Conservation (phyloP, 1,140 invertebrate species). For the Drosophila orena region DNA sequence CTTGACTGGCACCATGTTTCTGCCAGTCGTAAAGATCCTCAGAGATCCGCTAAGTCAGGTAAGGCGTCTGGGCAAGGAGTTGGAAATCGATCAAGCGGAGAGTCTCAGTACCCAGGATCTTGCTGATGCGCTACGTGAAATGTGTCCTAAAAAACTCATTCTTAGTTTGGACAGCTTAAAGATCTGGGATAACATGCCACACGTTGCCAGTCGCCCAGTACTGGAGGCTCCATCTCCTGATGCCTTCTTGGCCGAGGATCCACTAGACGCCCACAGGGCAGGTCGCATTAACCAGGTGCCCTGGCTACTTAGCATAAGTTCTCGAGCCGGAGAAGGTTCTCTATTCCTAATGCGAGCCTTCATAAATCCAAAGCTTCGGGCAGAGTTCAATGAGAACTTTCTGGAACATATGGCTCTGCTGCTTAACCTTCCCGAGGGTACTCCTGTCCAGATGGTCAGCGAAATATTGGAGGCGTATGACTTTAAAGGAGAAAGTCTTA, state of each 20-base stretch:
- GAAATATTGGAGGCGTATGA: slow-evolving; percentile 33
- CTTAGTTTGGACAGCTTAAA: slow-evolving; percentile 63
- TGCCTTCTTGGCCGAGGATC: slow-evolving; percentile 83
- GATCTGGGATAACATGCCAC: slow-evolving; percentile 71
- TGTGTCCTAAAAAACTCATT: slow-evolving; percentile 64
- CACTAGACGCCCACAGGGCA: slow-evolving; percentile 56
- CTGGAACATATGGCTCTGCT: slow-evolving; percentile 12
- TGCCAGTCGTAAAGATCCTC: slow-evolving; percentile 85
- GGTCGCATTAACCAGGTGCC: slow-evolving; percentile 81
- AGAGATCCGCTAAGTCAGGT: slow-evolving; percentile 85
- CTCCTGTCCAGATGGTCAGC: not conserved
- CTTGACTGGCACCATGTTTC: slow-evolving; percentile 87
- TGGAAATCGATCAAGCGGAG: slow-evolving; percentile 33
- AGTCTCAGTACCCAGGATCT: slow-evolving; percentile 39
- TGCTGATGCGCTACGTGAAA: slow-evolving; percentile 75
- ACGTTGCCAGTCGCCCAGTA: slow-evolving; percentile 72
- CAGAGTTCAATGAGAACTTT: slow-evolving; percentile 56
- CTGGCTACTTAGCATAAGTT: slow-evolving; percentile 80
- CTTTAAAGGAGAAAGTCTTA: slow-evolving; percentile 21
- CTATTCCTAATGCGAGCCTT: slow-evolving; percentile 28
- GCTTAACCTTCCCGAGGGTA: slow-evolving; percentile 31
- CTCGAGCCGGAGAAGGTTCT: slow-evolving; percentile 66
- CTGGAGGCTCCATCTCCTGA: slow-evolving; percentile 66
- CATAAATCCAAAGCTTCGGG: not conserved
- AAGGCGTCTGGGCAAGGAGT: slow-evolving; percentile 41